phyloP scores from a whole-genome alignment of 2,113 vertebrate species.

The Falco punctatus region DNA sequence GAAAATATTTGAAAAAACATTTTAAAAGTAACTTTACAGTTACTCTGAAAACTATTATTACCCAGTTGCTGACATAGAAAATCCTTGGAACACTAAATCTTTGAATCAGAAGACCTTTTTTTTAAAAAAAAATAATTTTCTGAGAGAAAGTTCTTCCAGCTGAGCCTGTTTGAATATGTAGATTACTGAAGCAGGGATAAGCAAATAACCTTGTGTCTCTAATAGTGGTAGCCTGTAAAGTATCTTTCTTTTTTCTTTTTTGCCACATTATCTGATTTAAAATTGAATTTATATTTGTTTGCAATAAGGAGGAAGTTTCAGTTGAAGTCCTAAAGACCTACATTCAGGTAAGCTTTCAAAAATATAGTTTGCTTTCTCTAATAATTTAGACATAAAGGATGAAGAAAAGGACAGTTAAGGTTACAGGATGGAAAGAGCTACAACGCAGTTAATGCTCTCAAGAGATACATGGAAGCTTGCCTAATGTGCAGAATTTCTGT shows the following conservation, averaged over 20 bases:
- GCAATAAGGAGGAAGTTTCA: constrained; percentile 86
- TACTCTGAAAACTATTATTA: background rate
- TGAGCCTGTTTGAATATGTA: background rate
- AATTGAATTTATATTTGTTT: constrained; percentile 37
- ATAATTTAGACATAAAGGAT: background rate
- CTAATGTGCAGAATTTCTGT: background rate
- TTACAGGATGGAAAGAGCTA: background rate
- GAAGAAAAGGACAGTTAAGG: background rate
- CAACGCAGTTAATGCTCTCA: background rate
- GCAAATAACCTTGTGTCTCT: background rate
- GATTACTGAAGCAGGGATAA: background rate
- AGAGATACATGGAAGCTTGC: background rate
- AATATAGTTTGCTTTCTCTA: background rate
- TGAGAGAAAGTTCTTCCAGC: background rate
- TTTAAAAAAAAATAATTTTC: background rate
- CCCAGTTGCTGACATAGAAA: background rate
- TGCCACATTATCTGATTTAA: background rate
- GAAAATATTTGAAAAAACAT: background rate
- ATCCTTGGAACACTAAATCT: background rate
- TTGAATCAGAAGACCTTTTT: background rate
- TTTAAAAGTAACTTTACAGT: background rate
- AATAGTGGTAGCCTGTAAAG: background rate
- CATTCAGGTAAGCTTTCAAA: constrained; percentile 80
- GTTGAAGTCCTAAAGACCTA: constrained; percentile 89
- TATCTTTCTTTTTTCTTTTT: background rate